A percentile compares a stretch with the other conserved stretches of the same genome.
These are phyloP conservation scores for Asbolus verrucosus DNA, from an alignment of 1,140 invertebrate species.

Conservation along the genomic window DNA sequence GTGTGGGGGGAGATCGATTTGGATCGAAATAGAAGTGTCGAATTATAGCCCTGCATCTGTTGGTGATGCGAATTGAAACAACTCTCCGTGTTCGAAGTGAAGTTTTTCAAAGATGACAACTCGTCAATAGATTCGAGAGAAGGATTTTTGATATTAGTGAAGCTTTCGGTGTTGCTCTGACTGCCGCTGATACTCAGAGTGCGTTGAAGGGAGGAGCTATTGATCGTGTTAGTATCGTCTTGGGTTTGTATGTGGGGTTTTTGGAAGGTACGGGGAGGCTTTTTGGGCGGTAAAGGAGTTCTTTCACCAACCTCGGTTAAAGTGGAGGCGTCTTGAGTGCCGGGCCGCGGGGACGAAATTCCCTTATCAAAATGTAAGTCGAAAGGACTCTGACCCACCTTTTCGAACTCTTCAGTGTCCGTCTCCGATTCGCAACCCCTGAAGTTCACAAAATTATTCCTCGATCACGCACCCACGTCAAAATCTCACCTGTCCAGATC, in stretches of 20 bases:
- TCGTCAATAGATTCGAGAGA: constrained; percentile 63
- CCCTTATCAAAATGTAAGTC: constrained; percentile 66
- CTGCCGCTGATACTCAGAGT: constrained; percentile 57
- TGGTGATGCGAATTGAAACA: constrained; percentile 63
- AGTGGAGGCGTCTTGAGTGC: constrained; percentile 63
- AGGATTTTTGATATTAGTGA: constrained; percentile 62
- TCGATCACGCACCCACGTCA: too few relatives aligned
- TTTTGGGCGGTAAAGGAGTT: constrained; percentile 60
- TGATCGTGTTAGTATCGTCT: constrained; percentile 41
- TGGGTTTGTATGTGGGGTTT: constrained; percentile 47
- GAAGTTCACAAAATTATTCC: constrained; percentile 42
- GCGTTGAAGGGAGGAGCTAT: constrained; percentile 47
- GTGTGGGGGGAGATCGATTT: constrained; percentile 60
- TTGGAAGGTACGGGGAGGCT: constrained; percentile 64
- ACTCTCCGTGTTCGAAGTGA: constrained; percentile 59
- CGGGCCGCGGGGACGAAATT: constrained; percentile 44
- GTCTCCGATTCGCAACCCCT: constrained; percentile 83
- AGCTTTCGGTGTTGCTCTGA: constrained; percentile 61
- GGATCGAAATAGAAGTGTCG: constrained; percentile 52
- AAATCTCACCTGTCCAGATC: constrained; percentile 63
- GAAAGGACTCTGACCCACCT: constrained; percentile 73
- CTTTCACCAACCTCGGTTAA: constrained; percentile 64
- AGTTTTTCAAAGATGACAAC: constrained; percentile 60
- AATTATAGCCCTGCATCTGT: constrained; percentile 51
- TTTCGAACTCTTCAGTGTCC: constrained; percentile 87